Percentiles rank a stretch among this genome's conserved stretches.
Evolutionary conservation across 2,113 vertebrate species (phyloP).

Genomic region (Dromas ardeola): DNA sequence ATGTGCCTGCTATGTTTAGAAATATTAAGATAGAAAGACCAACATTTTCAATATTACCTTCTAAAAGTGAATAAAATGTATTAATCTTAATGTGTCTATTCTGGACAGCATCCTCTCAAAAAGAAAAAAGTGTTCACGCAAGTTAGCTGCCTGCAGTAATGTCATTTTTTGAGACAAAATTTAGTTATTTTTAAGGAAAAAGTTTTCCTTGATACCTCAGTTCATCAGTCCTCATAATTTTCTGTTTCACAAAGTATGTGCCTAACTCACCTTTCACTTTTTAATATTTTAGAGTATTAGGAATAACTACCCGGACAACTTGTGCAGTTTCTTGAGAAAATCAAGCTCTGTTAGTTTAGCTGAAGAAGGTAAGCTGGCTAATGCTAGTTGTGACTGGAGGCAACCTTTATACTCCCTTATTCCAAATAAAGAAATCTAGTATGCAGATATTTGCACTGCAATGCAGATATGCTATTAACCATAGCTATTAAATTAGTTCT

Average conservation of each 20-base stretch:
- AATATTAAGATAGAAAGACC: neutral
- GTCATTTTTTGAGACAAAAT: neutral
- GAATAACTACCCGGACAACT: neutral
- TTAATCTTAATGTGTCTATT: neutral
- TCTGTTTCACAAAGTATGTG: neutral
- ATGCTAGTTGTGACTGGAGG: accelerated
- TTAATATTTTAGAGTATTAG: neutral
- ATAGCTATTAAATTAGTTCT: neutral
- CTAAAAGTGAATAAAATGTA: neutral
- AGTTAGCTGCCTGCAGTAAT: neutral
- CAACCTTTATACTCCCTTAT: neutral
- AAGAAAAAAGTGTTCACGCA: accelerated
- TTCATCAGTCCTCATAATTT: neutral
- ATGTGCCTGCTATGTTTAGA: neutral
- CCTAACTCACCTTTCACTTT: neutral
- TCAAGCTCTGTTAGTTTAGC: neutral
- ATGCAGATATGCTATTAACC: neutral
- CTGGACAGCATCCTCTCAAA: neutral
- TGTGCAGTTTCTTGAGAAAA: neutral
- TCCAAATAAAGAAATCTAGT: neutral
- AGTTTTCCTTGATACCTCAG: neutral
- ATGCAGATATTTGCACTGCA: neutral
- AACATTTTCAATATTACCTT: neutral
- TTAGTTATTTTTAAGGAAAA: neutral
- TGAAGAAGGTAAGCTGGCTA: neutral